Conservation (phyloP, 1,140 invertebrate genomes). For the Heliconius himera region DNA sequence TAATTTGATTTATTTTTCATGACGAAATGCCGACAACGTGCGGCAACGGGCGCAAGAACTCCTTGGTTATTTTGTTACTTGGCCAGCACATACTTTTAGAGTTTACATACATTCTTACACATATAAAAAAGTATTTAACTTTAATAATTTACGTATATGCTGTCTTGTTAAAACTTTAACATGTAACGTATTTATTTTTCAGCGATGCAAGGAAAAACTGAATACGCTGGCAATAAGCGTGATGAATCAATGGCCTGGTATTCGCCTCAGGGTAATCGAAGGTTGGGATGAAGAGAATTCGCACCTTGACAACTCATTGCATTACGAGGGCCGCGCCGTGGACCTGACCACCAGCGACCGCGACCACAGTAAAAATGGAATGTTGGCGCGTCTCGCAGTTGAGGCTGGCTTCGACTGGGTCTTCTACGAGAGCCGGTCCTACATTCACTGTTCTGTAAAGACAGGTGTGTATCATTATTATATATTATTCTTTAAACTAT, state of each 20-base stretch:
- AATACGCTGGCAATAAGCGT: slow-evolving; percentile 97
- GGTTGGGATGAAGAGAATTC: slow-evolving; percentile 95
- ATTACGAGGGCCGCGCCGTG: slow-evolving; percentile 97
- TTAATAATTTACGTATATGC: neutral
- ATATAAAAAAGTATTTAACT: neutral
- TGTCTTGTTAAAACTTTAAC: neutral
- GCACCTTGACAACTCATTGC: slow-evolving; percentile 91
- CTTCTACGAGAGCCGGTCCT: slow-evolving; percentile 95
- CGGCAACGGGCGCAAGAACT: slow-evolving; percentile 56
- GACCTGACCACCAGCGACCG: slow-evolving; percentile 97
- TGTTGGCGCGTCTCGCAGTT: slow-evolving; percentile 96
- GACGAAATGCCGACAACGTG: slow-evolving; percentile 69
- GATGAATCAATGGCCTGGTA: slow-evolving; percentile 98
- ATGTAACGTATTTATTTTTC: slow-evolving; percentile 55
- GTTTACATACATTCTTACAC: neutral
- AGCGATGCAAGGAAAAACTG: slow-evolving; percentile 97
- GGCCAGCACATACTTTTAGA: neutral
- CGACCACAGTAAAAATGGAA: slow-evolving; percentile 95
- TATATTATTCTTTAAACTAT: neutral
- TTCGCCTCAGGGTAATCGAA: slow-evolving; percentile 95
- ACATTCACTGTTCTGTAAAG: slow-evolving; percentile 98
- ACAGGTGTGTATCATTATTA: slow-evolving; percentile 93
- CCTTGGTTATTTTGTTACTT: slow-evolving; percentile 65
- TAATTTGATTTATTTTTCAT: slow-evolving; percentile 80
- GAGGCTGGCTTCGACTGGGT: slow-evolving; percentile 99